Evolutionary conservation across 2,797 vertebrate species (phyloP).

Genomic region (Sphenopsis melanotis): DNA sequence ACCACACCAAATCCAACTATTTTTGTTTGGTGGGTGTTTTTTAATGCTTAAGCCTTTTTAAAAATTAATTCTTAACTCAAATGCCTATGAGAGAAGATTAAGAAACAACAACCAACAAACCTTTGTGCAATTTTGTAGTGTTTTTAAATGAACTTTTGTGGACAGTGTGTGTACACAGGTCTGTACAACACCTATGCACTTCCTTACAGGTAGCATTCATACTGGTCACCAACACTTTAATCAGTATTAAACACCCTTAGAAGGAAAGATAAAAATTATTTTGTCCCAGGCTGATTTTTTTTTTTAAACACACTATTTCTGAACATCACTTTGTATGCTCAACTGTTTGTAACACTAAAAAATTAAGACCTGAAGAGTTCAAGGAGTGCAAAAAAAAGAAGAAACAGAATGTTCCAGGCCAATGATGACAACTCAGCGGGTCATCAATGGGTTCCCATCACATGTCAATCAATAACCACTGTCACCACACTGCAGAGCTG

Average conservation of each 20-base stretch:
- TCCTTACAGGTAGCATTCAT: not conserved
- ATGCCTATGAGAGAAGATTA: not conserved
- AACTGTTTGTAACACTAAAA: not conserved
- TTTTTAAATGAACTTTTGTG: not conserved
- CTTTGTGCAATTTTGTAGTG: not conserved
- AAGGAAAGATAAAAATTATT: not conserved
- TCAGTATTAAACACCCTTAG: not conserved
- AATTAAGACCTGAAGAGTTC: not conserved
- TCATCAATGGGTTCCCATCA: not conserved
- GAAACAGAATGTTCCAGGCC: not conserved
- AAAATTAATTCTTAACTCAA: not conserved
- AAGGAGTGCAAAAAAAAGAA: not conserved
- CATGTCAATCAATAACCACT: fast-evolving
- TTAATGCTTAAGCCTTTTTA: not conserved
- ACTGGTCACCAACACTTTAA: not conserved
- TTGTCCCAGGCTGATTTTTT: fast-evolving
- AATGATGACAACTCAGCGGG: not conserved
- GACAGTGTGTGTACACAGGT: not conserved
- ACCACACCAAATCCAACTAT: not conserved
- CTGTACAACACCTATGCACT: not conserved
- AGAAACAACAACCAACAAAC: not conserved
- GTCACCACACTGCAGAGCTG: not conserved
- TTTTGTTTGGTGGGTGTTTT: not conserved
- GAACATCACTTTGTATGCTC: not conserved
- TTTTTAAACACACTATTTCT: not conserved